These are phyloP conservation scores for Globodera rostochiensis DNA, from an alignment of 1,140 invertebrate genomes.

Conservation along the genomic window DNA sequence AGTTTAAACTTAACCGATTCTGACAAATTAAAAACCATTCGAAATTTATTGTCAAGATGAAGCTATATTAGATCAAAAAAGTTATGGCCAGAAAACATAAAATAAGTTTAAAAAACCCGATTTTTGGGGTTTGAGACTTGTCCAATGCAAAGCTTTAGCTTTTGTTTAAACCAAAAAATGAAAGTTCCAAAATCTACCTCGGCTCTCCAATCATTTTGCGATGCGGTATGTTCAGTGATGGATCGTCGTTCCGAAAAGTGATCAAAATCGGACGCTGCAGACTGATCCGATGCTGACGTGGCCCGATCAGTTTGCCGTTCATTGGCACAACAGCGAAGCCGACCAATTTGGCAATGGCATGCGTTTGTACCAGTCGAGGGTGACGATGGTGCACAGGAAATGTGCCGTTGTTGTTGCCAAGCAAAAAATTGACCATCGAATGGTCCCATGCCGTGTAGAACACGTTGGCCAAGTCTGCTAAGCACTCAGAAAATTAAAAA, in stretches of 20 bases:
- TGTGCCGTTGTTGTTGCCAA: not conserved
- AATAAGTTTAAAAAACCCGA: too few relatives aligned
- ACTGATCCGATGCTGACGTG: conserved; percentile 6
- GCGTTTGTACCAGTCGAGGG: not conserved
- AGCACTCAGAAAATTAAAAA: not conserved
- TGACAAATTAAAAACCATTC: too few relatives aligned
- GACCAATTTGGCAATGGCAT: not conserved
- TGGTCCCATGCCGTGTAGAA: conserved; percentile 13
- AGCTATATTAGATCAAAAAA: too few relatives aligned
- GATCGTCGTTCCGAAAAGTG: conserved; percentile 15
- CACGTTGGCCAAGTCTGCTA: conserved; percentile 15
- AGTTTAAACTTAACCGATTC: too few relatives aligned
- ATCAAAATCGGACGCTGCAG: not conserved
- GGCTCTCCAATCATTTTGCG: not conserved
- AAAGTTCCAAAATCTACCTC: not conserved
- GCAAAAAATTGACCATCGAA: not conserved
- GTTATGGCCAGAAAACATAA: too few relatives aligned
- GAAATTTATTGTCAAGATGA: too few relatives aligned
- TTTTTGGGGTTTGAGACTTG: too few relatives aligned
- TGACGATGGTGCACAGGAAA: not conserved
- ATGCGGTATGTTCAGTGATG: not conserved
- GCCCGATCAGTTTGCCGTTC: conserved; percentile 1
- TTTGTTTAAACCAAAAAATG: not conserved
- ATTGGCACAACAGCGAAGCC: not conserved
- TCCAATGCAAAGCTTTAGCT: too few relatives aligned